Evolutionary conservation across 2,888 invertebrate species (phyloP).

Genomic region (Peribatodes rhomboidaria): DNA sequence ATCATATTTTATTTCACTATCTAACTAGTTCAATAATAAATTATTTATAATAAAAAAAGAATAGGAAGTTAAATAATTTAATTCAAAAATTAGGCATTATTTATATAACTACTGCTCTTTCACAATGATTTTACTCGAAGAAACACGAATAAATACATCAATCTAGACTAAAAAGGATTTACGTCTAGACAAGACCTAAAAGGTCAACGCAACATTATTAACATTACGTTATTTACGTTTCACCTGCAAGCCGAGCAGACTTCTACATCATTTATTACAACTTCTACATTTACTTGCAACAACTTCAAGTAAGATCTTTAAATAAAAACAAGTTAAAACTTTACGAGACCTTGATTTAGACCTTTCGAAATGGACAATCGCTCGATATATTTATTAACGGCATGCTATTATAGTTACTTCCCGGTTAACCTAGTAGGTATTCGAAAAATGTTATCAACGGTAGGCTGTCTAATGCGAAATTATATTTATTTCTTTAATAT

Average conservation of each 20-base stretch:
- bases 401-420: slow-evolving; percentile 7
- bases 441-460: not conserved
- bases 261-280: slow-evolving; percentile 21
- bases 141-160: not conserved
- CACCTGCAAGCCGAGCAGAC: too few species aligned
- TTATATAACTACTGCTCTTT: slow-evolving; percentile 12
- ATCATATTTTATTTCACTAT: too few species aligned
- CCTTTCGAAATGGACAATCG: slow-evolving; percentile 21
- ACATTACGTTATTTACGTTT: not conserved
- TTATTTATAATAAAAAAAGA: not conserved
- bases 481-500: too few species aligned
- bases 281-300: slow-evolving; percentile 35
- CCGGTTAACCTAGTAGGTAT: slow-evolving; percentile 11
- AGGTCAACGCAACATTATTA: slow-evolving; percentile 28
- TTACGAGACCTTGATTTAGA: slow-evolving; percentile 29
- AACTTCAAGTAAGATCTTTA: slow-evolving; percentile 19
- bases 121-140: not conserved
- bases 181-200: slow-evolving; percentile 6
- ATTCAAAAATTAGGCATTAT: not conserved
- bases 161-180: slow-evolving; percentile 8
- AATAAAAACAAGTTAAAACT: slow-evolving; percentile 2
- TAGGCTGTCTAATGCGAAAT: not conserved
- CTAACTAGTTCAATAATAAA: too few species aligned
- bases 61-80: not conserved
- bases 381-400: not conserved